Evolutionary conservation across 1,140 invertebrate genomes (phyloP).

Genomic region (Drosophila pachea): DNA sequence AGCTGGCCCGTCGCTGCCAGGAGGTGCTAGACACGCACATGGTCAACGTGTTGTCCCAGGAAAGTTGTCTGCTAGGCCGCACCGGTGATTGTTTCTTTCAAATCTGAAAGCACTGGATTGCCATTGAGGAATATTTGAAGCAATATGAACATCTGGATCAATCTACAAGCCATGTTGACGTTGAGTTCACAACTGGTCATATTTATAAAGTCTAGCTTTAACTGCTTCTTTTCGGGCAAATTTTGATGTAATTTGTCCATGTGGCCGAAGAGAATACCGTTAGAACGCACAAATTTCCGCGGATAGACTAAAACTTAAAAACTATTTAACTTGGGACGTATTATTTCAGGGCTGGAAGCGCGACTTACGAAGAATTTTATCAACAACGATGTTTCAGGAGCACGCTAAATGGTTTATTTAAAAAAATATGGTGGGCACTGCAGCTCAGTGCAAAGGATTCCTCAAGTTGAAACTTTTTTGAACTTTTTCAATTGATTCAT

Average conservation of each 20-base stretch:
- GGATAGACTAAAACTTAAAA: conserved; percentile 24
- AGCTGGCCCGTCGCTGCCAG: conserved; percentile 84
- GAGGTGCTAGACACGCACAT: conserved; percentile 83
- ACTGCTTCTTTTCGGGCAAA: conserved; percentile 36
- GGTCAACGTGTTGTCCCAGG: conserved; percentile 80
- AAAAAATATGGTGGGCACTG: too few species aligned
- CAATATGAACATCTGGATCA: conserved; percentile 81
- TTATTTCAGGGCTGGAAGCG: conserved; percentile 1
- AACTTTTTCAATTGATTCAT: conserved; percentile 2
- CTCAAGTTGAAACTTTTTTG: too few species aligned
- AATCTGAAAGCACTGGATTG: conserved; percentile 85
- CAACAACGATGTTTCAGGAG: conserved; percentile 17
- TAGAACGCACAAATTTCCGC: conserved; percentile 7
- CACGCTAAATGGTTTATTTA: conserved; percentile 26
- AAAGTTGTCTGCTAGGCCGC: conserved; percentile 85
- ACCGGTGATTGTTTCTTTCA: conserved; percentile 90
- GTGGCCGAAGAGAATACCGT: conserved; percentile 10
- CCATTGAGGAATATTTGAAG: conserved; percentile 80
- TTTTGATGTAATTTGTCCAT: conserved; percentile 69
- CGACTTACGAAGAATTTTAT: too few species aligned
- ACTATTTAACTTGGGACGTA: conserved; percentile 3
- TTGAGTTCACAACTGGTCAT: conserved; percentile 79
- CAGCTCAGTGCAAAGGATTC: too few species aligned
- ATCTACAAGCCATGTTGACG: conserved; percentile 80
- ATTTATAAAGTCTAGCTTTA: conserved; percentile 76